phyloP scores from a whole-genome alignment of 2,888 invertebrate species.

The Phortica okadai region DNA sequence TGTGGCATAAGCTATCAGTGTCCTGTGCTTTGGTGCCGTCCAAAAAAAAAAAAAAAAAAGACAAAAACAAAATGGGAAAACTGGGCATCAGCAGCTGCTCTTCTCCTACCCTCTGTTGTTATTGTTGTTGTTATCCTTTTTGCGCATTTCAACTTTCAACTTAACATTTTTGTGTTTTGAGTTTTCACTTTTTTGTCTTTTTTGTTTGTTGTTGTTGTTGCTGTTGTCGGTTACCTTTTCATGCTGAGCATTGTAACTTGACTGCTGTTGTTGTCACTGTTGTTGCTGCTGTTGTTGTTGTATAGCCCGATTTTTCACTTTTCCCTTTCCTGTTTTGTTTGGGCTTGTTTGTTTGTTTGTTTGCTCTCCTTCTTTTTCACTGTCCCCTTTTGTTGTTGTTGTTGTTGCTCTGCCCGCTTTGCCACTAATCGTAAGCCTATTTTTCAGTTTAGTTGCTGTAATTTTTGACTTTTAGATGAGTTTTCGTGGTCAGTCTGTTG shows the following conservation, averaged over 20 bases:
- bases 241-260: not conserved
- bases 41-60: too few relatives aligned
- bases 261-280: not conserved
- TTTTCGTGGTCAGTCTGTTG: constrained; percentile 56
- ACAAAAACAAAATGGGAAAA: too few relatives aligned
- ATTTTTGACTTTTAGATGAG: constrained; percentile 63
- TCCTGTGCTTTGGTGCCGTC: too few relatives aligned
- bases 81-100: too few relatives aligned
- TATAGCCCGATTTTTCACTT: constrained; percentile 5
- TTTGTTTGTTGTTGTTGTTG: not conserved
- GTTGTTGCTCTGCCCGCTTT: not conserved
- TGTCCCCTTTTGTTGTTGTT: not conserved
- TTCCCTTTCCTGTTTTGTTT: not conserved
- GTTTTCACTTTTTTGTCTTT: not conserved
- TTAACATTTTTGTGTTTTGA: not conserved
- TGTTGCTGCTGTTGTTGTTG: not conserved
- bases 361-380: not conserved
- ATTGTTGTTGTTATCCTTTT: not conserved
- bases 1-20: too few relatives aligned
- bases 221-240: not conserved
- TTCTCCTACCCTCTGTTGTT: not conserved
- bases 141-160: not conserved
- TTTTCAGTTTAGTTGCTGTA: constrained; percentile 40
- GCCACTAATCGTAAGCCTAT: constrained; percentile 36
- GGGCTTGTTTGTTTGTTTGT: not conserved